Evolutionary conservation across 2,888 invertebrate species (phyloP), one percentile per base, ranked within the genome.

Genomic region (Enchytraeus crypticus): DNA sequence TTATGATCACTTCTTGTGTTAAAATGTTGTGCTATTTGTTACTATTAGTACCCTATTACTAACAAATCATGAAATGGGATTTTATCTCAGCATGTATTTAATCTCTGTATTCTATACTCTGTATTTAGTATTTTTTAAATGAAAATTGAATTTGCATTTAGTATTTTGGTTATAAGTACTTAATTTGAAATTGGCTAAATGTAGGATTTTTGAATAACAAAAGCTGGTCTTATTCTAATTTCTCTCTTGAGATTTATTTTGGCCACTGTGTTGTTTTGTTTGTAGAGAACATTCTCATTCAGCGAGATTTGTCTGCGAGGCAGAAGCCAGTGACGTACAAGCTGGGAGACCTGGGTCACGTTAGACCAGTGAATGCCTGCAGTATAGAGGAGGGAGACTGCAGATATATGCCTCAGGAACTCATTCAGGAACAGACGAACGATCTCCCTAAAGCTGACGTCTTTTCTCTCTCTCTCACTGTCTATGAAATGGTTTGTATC

Each of bases 321-420:
- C n/a, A n/a, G n/a, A n/a, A n/a, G 38, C 38, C 11, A 38, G 18
- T 38, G 11, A 38, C 38, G 38, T 38, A 38, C 38, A 38, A 38
- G 38, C 38, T 38, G 11, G 38, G 38, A 8, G 38, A 38, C 38
- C 18, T 38, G 8, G 38, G 38, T 38, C 38, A 38, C 11, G 38
- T 38, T 38, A 8, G 38, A 18, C 38, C 18, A 18, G 8, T 18
- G 38, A 38, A 45, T 21, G 29, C 54, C 18, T 32, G 23, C 5
- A 89, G 38, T 38, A 18, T 91, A 0, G 92, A 92, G 76, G 93
- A 95, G 74, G 93, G 93, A 0, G 93, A 95, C 77, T 92, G 92
- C 77, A 83, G 92, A 32, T 95, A 93, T 74, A 81, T 95, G 27
- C 88, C 93, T 0, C 85, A 84, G 34, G 93, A 95, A 77, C 88